Conservation (phyloP, 2,888 invertebrate species). For the Teleiodes luculella region DNA sequence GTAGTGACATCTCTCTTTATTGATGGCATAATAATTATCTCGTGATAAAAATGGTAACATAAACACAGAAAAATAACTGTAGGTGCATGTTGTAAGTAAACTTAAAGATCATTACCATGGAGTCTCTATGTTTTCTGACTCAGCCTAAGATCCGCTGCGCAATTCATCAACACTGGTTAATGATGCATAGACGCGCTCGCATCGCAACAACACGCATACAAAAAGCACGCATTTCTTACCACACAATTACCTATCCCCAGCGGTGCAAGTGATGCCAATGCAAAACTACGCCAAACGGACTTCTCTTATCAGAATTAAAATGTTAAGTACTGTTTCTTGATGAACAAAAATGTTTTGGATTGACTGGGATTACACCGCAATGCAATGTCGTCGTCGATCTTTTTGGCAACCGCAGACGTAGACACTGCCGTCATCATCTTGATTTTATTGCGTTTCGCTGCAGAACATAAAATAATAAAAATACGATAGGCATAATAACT, state of each 20-base stretch:
- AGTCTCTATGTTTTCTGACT: slow-evolving; percentile 12
- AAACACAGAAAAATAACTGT: no score
- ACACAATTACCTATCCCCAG: slow-evolving; percentile 2
- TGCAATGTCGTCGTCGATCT: no score
- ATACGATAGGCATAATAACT: slow-evolving; percentile 29
- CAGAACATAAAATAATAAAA: slow-evolving; percentile 33
- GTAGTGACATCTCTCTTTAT: no score
- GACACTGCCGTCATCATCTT: background rate
- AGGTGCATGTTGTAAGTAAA: no score
- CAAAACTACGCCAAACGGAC: no score
- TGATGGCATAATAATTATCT: no score
- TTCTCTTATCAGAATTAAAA: no score
- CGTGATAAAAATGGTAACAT: no score
- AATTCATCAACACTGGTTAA: slow-evolving; percentile 29
- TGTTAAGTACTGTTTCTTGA: no score
- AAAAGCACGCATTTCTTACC: slow-evolving; percentile 16
- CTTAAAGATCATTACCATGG: slow-evolving; percentile 17
- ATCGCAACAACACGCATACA: slow-evolving; percentile 12
- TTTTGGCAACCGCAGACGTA: slow-evolving; percentile 13
- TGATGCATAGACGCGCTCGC: slow-evolving; percentile 19
- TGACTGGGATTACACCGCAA: background rate
- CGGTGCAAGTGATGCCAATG: background rate
- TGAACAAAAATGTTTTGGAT: background rate
- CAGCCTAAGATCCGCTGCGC: slow-evolving; percentile 17
- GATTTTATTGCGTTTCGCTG: slow-evolving; percentile 3